Base-by-base conservation (phyloP, 2,888 invertebrate species). In the Blera fallax region DNA sequence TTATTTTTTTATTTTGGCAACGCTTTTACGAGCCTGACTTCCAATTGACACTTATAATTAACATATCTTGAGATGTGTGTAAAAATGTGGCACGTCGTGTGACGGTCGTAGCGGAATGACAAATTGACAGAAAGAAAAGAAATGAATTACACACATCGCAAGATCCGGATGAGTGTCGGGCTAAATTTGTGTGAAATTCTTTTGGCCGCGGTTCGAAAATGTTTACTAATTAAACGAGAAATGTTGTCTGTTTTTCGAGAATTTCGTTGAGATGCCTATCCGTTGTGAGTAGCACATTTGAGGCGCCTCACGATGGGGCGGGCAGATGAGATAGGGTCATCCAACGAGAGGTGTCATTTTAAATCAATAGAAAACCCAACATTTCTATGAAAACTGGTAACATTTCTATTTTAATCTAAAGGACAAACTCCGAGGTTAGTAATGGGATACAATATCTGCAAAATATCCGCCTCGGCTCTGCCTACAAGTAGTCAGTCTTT, bases 31-130 rank as follows among this genome's bases (percentile, higher is more conserved):
- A 58, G 48, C 34, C 32, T 32, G 24, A 16, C 54, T 65, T 56
- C 27, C 65, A 56, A 64, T 74, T 65, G 56, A 74, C 54, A 54
- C 45, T 65, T 50, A 24, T 73, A 73, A 74, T 73, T 80, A 80
- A 67, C 48, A 80, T 80, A 73, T 73, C 64, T 73, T n/a, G n/a
- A n/a, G 43, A 43, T 29, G 48, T 43, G 40, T 67, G 40, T 65
- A 40, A 50, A 65, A 58, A 65, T 79, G 16, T 67, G 21, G 11
- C 18, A 48, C 62, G 18, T 29, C 29, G 5, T 45, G 27, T 45
- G 29, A 27, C 24, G 14, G 14, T 4, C 48, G 16, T 48, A n/a
- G 21, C 34, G 32, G 37, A 34, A 21, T 48, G 50, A 50, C 45
- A 45, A 45, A 45, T 18, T 37, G 37, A 40, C 10, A 34, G 10